Evolutionary conservation across 2,888 invertebrate species (phyloP).

Genomic region (Thalpophila matura): DNA sequence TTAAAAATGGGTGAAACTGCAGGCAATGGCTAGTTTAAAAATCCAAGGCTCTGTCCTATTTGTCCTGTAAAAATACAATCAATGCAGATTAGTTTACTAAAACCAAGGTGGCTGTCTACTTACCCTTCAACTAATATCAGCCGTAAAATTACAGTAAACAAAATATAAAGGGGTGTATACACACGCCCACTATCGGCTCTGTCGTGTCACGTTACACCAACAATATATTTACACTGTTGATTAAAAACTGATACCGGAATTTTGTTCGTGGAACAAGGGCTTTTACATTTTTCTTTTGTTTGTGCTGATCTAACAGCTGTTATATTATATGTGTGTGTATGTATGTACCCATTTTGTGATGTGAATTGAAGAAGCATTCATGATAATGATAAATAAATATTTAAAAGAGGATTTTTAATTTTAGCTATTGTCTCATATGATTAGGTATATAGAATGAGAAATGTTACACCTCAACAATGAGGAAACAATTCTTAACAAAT

Average conservation of each 20-base stretch:
- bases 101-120: conserved; percentile 3
- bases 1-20: too few species aligned
- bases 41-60: too few species aligned
- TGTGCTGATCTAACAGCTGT: not conserved
- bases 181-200: conserved; percentile 28
- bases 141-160: conserved; percentile 29
- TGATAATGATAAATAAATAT: too few species aligned
- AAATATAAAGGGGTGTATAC: conserved; percentile 17
- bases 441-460: too few species aligned
- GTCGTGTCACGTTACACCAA: conserved; percentile 31
- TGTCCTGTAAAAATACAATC: too few species aligned
- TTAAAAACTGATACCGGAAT: conserved; percentile 52
- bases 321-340: conserved; percentile 1
- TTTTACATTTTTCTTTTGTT: conserved; percentile 8
- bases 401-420: too few species aligned
- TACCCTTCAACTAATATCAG: conserved; percentile 4
- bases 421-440: too few species aligned
- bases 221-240: conserved; percentile 52
- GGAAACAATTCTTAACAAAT: too few species aligned
- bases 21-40: too few species aligned
- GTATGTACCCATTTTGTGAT: not conserved
- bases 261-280: not conserved
- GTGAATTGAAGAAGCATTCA: too few species aligned
- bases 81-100: conserved; percentile 2
- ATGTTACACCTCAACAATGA: too few species aligned